phyloP scores from a whole-genome alignment of 1,140 invertebrate genomes.

The Drosophila subpulchrella region DNA sequence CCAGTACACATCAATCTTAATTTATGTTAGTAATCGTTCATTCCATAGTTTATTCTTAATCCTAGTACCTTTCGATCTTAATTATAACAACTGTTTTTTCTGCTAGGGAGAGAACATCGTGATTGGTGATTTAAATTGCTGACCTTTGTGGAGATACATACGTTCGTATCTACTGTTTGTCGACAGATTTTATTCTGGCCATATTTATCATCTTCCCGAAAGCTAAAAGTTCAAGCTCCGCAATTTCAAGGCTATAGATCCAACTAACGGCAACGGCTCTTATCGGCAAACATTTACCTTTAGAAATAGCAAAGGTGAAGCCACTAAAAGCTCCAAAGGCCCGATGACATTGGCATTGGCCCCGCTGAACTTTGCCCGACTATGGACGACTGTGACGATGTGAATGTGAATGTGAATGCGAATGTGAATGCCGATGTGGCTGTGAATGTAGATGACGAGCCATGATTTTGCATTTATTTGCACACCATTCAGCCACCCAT shows the following conservation, averaged over 20 bases:
- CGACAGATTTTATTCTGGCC: conserved; percentile 4
- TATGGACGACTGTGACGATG: conserved; percentile 26
- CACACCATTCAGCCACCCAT: conserved; percentile 20
- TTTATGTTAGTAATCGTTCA: neutral
- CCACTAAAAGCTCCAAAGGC: conserved; percentile 3
- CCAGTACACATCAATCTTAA: neutral
- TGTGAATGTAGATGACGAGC: conserved; percentile 36
- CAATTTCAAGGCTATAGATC: conserved; percentile 11
- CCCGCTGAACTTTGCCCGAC: conserved; percentile 34
- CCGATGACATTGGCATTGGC: conserved; percentile 29
- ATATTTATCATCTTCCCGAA: conserved; percentile 6
- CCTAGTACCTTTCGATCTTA: neutral
- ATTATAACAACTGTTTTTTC: conserved; percentile 4
- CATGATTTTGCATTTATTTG: conserved; percentile 63
- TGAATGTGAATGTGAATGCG: neutral
- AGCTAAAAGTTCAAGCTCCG: conserved; percentile 4
- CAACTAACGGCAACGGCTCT: conserved; percentile 1
- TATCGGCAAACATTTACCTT: conserved; percentile 28
- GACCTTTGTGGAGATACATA: conserved; percentile 14
- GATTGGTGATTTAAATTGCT: conserved; percentile 3
- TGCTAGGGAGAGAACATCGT: neutral
- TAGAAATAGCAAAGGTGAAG: conserved; percentile 41
- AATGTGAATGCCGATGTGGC: neutral
- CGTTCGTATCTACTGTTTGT: neutral
- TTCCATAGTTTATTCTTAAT: neutral